Base-by-base conservation (phyloP, 92 coral and sea anemone genomes). In the Palythoa heliodiscus region DNA sequence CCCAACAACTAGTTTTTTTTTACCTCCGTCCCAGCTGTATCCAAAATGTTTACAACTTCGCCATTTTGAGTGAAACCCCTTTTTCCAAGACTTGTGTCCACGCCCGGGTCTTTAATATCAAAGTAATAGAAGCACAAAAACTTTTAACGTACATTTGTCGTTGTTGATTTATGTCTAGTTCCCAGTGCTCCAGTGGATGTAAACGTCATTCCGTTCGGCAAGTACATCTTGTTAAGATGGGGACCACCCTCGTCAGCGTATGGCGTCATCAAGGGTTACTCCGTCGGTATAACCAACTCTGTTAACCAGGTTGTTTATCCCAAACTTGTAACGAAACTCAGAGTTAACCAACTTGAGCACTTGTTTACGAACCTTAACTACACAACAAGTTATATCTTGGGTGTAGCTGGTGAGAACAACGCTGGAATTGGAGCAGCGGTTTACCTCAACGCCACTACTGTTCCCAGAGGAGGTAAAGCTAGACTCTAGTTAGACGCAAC, bases 211-310 rank as follows among this genome's bases (percentile, higher is more conserved):
- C 54, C 76, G 11, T 72, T 72, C 39, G 76, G 76, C 37, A 72
- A 72, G 11, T 72, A 39, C 53, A 40, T 72, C 24, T 24, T 72
- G 22, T n/a, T 72, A 72, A 40, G 76, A 66, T 66, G 71, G 71
- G 71, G 71, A n/a, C 29, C 71, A 2, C 71, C 71, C 25, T 15
- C 17, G 20, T 86, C 87, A 23, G 89, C 87, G n/a, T 92, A 95
- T 67, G 98, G 98, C 38, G 57, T 90, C 55, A 89, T 95, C 1
- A 81, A 77, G 15, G 87, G 85, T 1, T 93, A 93, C 79, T 63
- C 43, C 11, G 90, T 90, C 23, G 94, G 89, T 4, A 89, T 91
- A 4, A 83, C 79, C 0, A 80, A 71, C 58, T 47, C 58, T 4
- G 58, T 16, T 40, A 43, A 73, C 15, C n/a, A 39, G 54, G 12